Conservation (phyloP, 1,140 invertebrate genomes). For the Penaeus japonicus region DNA sequence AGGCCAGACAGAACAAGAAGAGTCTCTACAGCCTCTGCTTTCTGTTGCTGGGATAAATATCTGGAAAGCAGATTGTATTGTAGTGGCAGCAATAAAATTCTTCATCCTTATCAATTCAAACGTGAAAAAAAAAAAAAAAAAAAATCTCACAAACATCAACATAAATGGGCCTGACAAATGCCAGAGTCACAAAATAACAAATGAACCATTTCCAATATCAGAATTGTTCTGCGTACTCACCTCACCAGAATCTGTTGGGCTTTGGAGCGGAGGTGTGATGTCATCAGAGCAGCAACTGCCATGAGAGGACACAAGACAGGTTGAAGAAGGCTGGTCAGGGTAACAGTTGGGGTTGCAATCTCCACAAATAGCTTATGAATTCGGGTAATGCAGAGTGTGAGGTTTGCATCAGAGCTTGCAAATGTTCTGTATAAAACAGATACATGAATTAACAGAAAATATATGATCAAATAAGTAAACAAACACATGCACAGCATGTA, state of each 20-base stretch:
- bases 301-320: constrained; percentile 27
- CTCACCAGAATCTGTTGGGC: constrained; percentile 14
- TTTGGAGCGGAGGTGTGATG: constrained; percentile 19
- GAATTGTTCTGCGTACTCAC: background rate
- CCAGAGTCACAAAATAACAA: too few relatives aligned
- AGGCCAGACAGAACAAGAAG: constrained; percentile 36
- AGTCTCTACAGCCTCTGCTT: constrained; percentile 21
- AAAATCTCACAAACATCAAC: too few relatives aligned
- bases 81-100: background rate
- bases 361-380: constrained; percentile 38
- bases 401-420: background rate
- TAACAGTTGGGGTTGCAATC: background rate
- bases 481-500: too few relatives aligned
- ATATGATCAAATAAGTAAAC: too few relatives aligned
- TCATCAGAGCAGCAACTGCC: constrained; percentile 20
- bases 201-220: too few relatives aligned
- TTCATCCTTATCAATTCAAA: background rate
- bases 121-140: background rate
- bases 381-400: constrained; percentile 20
- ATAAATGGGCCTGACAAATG: too few relatives aligned
- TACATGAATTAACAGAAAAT: too few relatives aligned
- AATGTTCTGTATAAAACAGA: background rate
- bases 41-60: constrained; percentile 11
- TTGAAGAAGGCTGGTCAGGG: constrained; percentile 21
- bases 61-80: background rate